Percentiles rank a stretch among this genome's conserved stretches.
phyloP scores from a whole-genome alignment of 2,888 invertebrate species.

The Molorchus minor region DNA sequence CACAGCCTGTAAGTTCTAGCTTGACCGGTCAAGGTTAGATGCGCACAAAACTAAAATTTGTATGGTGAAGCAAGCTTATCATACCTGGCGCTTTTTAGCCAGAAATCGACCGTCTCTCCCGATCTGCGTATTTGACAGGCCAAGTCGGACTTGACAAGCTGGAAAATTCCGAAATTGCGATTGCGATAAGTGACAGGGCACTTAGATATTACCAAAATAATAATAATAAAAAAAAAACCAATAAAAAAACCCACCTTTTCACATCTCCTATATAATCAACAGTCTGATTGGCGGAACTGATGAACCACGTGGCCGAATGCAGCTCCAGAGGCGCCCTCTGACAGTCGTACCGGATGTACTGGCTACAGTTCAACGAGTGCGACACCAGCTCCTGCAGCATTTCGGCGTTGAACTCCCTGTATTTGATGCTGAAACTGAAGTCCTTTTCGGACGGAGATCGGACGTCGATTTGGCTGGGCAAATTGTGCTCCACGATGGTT shows the following conservation, averaged over 20 bases:
- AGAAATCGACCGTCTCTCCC: too few relatives aligned
- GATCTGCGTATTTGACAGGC: too few relatives aligned
- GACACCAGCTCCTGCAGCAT: conserved; percentile 92
- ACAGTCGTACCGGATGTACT: conserved; percentile 90
- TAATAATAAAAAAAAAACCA: too few relatives aligned
- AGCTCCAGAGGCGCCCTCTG: conserved; percentile 87
- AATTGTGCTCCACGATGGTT: conserved; percentile 89
- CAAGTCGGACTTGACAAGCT: too few relatives aligned
- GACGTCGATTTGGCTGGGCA: conserved; percentile 90
- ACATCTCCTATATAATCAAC: conserved; percentile 85
- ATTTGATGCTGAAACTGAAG: conserved; percentile 86
- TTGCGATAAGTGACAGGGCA: too few relatives aligned
- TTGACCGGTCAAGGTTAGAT: too few relatives aligned
- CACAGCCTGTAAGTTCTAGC: too few relatives aligned
- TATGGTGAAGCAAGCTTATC: too few relatives aligned
- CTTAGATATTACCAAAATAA: too few relatives aligned
- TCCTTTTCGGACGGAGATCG: conserved; percentile 80
- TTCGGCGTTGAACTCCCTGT: conserved; percentile 88
- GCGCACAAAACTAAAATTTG: too few relatives aligned
- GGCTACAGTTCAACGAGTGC: conserved; percentile 88
- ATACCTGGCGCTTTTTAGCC: too few relatives aligned
- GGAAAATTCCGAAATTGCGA: too few relatives aligned
- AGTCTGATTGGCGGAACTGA: conserved; percentile 81
- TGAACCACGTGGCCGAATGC: conserved; percentile 90
- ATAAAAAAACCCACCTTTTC: conserved; percentile 68